A percentile compares a stretch with the other conserved stretches of the same genome.
Conservation (phyloP, 2,113 vertebrate species). For the Atlantisia rogersi region DNA sequence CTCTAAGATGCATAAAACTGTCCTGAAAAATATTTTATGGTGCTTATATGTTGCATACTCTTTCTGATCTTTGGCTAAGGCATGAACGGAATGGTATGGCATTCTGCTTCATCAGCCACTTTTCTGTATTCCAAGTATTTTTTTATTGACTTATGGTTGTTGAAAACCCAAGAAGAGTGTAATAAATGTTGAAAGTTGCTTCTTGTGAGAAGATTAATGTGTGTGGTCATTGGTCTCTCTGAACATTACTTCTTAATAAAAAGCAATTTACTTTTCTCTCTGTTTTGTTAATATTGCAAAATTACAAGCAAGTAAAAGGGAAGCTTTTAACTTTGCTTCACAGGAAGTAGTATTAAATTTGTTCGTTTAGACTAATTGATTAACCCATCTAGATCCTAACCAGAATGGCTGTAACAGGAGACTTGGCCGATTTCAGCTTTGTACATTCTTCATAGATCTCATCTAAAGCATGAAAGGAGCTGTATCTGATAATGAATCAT, state of each 20-base stretch:
- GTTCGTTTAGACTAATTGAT: neutral
- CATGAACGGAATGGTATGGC: neutral
- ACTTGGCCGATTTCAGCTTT: neutral
- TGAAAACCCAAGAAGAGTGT: neutral
- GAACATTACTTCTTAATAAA: slow-evolving; percentile 28
- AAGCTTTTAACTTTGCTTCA: slow-evolving; percentile 19
- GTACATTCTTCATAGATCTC: neutral
- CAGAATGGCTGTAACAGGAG: neutral
- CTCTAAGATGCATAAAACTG: neutral
- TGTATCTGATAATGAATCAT: neutral
- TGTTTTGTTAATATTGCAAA: slow-evolving; percentile 47
- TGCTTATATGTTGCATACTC: neutral
- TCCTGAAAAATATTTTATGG: neutral
- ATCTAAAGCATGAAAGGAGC: neutral
- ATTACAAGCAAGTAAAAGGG: neutral
- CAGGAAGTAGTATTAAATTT: neutral
- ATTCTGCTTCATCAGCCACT: neutral
- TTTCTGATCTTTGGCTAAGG: neutral
- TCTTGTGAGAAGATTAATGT: slow-evolving; percentile 22
- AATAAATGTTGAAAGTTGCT: slow-evolving; percentile 1
- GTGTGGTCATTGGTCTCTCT: neutral
- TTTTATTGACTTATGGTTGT: slow-evolving; percentile 25
- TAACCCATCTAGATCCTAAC: neutral
- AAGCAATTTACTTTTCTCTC: slow-evolving; percentile 49
- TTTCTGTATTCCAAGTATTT: neutral